Conservation (phyloP, 2,888 invertebrate species). For the Lochmaea capreae region DNA sequence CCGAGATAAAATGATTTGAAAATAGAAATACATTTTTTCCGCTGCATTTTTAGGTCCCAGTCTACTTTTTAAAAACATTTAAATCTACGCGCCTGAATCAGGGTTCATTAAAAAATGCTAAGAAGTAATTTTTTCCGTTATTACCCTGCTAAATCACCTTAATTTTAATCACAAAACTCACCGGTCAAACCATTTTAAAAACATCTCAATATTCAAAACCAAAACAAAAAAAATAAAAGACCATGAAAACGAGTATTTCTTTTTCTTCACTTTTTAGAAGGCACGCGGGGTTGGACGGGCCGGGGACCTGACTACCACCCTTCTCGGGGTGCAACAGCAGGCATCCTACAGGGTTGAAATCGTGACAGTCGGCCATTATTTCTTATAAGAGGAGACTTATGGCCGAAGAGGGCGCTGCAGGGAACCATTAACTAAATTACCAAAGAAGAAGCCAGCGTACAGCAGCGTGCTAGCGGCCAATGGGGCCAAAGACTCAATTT, state of each 20-base stretch:
- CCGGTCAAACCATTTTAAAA: slow-evolving; percentile 26
- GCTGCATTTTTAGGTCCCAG: no score
- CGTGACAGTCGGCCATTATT: slow-evolving; percentile 67
- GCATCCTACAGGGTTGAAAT: slow-evolving; percentile 61
- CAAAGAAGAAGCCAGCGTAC: slow-evolving; percentile 54
- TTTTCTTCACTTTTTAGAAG: slow-evolving; percentile 25
- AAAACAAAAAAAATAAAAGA: slow-evolving; percentile 27
- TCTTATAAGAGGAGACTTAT: slow-evolving; percentile 66
- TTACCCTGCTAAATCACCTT: background rate
- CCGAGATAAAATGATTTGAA: no score
- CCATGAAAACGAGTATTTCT: slow-evolving; percentile 28
- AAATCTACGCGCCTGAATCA: no score
- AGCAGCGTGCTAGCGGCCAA: slow-evolving; percentile 55
- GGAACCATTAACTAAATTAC: slow-evolving; percentile 68
- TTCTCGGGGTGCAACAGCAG: slow-evolving; percentile 51
- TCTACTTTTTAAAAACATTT: no score
- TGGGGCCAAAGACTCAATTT: slow-evolving; percentile 62
- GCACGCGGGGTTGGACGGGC: slow-evolving; percentile 30
- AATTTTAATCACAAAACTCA: slow-evolving; percentile 7
- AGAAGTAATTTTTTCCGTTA: background rate
- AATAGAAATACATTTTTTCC: no score
- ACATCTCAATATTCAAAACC: slow-evolving; percentile 39
- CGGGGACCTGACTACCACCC: slow-evolving; percentile 39
- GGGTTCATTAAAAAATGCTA: no score
- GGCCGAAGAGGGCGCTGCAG: slow-evolving; percentile 63